phyloP scores from a whole-genome alignment of 2,113 vertebrate species.

The Prunella fulvescens region DNA sequence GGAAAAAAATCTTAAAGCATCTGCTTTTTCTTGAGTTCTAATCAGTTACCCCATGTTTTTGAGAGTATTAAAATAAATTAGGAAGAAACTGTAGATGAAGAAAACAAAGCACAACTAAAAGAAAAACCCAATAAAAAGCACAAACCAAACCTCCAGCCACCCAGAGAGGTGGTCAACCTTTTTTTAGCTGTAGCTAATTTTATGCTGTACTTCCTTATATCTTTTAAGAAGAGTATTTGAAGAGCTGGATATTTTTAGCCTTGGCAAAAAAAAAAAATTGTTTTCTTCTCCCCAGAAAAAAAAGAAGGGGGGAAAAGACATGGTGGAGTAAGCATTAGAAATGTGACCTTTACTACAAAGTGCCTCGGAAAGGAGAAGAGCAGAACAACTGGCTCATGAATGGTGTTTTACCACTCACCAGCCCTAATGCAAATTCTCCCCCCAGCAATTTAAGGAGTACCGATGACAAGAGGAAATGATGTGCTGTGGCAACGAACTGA shows the following conservation, averaged over 20 bases:
- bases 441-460: constrained; percentile 25
- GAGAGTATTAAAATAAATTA: neutral
- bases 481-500: constrained; percentile 52
- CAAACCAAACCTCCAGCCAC: neutral
- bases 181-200: constrained; percentile 18
- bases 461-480: constrained; percentile 66
- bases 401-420: constrained; percentile 11
- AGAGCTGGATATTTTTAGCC: constrained; percentile 29
- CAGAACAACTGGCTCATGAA: constrained; percentile 15
- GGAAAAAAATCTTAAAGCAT: neutral
- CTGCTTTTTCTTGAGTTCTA: neutral
- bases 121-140: neutral
- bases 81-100: neutral
- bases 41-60: neutral
- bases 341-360: constrained; percentile 34
- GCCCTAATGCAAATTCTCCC: neutral
- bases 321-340: neutral
- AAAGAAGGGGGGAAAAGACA: neutral
- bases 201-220: constrained; percentile 23
- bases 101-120: neutral
- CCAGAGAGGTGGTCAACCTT: neutral
- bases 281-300: constrained; percentile 14
- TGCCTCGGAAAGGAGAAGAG: neutral
- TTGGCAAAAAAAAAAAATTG: neutral
- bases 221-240: constrained; percentile 26